phyloP scores from a whole-genome alignment of 2,888 invertebrate species.

The Drosophila rellima region DNA sequence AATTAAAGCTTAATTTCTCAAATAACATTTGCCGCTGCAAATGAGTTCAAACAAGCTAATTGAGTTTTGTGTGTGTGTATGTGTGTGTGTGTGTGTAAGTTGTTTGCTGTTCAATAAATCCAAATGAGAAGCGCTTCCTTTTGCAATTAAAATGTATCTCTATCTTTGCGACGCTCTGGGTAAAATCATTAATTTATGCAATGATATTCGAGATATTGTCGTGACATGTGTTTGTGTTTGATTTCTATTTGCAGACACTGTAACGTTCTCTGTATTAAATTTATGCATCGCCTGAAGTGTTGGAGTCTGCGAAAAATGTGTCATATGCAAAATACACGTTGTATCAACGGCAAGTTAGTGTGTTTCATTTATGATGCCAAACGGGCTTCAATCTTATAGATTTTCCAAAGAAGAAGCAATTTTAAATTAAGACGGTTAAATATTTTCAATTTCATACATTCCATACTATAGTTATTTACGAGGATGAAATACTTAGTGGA shows the following conservation, averaged over 20 bases:
- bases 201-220: slow-evolving; percentile 7
- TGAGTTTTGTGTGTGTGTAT: slow-evolving; percentile 41
- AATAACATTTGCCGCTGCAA: slow-evolving; percentile 68
- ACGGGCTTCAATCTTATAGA: neutral
- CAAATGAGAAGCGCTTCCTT: slow-evolving; percentile 18
- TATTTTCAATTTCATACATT: neutral
- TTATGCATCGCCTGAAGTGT: slow-evolving; percentile 21
- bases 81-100: slow-evolving; percentile 3
- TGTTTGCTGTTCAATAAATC: slow-evolving; percentile 59
- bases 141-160: slow-evolving; percentile 38
- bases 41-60: slow-evolving; percentile 75
- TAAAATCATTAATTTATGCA: slow-evolving; percentile 28
- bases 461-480: neutral
- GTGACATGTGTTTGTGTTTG: slow-evolving; percentile 1
- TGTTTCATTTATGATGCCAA: neutral
- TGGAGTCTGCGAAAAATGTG: slow-evolving; percentile 46
- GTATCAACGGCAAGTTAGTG: slow-evolving; percentile 7
- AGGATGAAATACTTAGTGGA: neutral
- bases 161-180: slow-evolving; percentile 3
- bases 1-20: slow-evolving; percentile 77
- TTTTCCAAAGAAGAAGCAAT: neutral
- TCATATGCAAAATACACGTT: slow-evolving; percentile 55
- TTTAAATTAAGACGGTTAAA: neutral
- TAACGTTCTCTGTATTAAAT: slow-evolving; percentile 13
- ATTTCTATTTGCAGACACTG: slow-evolving; percentile 21